Conservation (phyloP, 2,113 vertebrate genomes). For the Peucedramus taeniatus region DNA sequence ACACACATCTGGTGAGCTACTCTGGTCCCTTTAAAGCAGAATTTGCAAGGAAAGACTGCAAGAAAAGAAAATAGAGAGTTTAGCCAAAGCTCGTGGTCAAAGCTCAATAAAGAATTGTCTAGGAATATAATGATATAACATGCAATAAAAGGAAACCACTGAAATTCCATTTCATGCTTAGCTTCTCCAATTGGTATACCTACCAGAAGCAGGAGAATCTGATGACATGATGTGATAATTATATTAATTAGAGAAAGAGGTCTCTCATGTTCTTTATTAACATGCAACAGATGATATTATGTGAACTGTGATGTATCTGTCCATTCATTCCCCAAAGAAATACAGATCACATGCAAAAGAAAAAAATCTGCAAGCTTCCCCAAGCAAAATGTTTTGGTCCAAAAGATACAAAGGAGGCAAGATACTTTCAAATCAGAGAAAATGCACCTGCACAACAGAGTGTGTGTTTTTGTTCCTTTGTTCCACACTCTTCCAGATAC, state of each 20-base stretch:
- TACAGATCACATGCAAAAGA: not conserved
- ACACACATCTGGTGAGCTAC: not conserved
- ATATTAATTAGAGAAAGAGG: not conserved
- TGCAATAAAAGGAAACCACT: constrained; percentile 15
- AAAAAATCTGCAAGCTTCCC: not conserved
- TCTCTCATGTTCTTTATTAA: not conserved
- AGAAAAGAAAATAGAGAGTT: not conserved
- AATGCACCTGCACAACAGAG: not conserved
- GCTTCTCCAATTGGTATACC: not conserved
- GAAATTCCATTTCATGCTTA: constrained; percentile 21
- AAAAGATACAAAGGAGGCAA: not conserved
- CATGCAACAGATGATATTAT: not conserved
- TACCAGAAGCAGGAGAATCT: not conserved
- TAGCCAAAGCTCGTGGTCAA: not conserved
- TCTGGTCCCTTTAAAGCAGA: not conserved
- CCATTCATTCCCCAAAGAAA: not conserved
- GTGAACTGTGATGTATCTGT: not conserved
- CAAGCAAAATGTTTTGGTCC: not conserved
- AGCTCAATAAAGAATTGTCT: not conserved
- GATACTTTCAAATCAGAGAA: not conserved
- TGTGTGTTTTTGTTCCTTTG: not conserved
- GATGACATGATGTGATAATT: not conserved
- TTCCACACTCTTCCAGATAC: not conserved
- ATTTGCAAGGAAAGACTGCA: not conserved
- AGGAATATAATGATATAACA: not conserved